phyloP scores from a whole-genome alignment of 2,113 vertebrate genomes.

The Lamprologus tigripictilis region DNA sequence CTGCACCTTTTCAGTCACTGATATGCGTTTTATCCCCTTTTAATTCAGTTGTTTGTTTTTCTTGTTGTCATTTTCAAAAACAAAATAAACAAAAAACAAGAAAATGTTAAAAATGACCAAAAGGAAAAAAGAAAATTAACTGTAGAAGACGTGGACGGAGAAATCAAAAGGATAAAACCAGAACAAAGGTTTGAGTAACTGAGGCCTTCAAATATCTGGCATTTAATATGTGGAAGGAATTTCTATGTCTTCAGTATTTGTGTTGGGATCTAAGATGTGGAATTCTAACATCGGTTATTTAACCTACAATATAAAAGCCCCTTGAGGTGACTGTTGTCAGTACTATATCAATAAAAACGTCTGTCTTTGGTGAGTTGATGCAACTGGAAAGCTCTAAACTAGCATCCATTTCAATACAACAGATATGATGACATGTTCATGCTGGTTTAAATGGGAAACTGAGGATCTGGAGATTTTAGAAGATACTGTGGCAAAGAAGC shows the following conservation, averaged over 20 bases:
- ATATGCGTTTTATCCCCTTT: background rate
- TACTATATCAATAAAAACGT: background rate
- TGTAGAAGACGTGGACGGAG: background rate
- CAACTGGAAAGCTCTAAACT: background rate
- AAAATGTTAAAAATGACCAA: background rate
- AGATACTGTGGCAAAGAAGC: background rate
- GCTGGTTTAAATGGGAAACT: background rate
- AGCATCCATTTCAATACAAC: background rate
- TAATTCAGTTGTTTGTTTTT: background rate
- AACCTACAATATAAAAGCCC: background rate
- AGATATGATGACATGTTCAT: background rate
- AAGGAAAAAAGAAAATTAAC: background rate
- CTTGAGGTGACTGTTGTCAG: background rate
- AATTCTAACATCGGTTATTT: fast-evolving
- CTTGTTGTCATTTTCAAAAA: background rate
- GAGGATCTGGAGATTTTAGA: background rate
- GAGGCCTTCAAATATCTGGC: background rate
- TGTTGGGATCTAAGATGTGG: background rate
- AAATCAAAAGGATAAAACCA: background rate
- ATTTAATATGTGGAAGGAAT: background rate
- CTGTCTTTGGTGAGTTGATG: background rate
- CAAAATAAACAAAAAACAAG: background rate
- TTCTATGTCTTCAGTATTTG: fast-evolving
- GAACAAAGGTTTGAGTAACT: background rate
- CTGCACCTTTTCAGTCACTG: background rate